phyloP scores from a whole-genome alignment of 2,888 invertebrate genomes.

The Sesia apiformis region DNA sequence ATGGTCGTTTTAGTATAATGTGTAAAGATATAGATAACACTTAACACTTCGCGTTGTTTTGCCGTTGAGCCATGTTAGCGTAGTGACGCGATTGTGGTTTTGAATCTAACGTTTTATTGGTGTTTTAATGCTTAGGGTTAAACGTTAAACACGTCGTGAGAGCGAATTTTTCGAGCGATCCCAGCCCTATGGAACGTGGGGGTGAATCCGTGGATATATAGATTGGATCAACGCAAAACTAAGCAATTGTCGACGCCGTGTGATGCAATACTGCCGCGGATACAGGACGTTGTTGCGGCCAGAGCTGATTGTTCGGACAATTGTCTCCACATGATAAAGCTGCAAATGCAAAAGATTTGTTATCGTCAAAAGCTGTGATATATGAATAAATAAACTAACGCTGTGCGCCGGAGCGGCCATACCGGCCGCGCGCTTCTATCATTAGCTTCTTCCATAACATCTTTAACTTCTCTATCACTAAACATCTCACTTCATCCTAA shows the following conservation, averaged over 20 bases:
- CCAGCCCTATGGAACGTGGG: constrained; percentile 6
- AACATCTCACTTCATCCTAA: constrained; percentile 14
- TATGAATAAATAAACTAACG: constrained; percentile 61
- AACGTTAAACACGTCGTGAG: constrained; percentile 45
- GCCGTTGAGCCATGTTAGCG: constrained; percentile 40
- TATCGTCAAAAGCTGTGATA: constrained; percentile 76
- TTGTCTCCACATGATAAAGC: constrained; percentile 60
- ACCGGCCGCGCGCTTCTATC: constrained; percentile 44
- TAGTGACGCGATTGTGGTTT: constrained; percentile 27
- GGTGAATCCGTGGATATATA: too few relatives aligned
- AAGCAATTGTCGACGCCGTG: too few relatives aligned
- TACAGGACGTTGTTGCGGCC: constrained; percentile 9
- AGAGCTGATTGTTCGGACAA: constrained; percentile 64
- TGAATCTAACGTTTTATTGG: constrained; percentile 46
- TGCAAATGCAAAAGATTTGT: constrained; percentile 74
- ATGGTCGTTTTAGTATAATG: constrained; percentile 53
- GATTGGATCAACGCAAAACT: too few relatives aligned
- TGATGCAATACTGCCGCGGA: constrained; percentile 14
- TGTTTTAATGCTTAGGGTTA: constrained; percentile 66
- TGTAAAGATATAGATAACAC: constrained; percentile 45
- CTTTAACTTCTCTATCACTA: constrained; percentile 11
- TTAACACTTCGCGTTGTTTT: constrained; percentile 32
- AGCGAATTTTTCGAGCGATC: constrained; percentile 68
- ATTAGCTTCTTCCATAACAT: constrained; percentile 37
- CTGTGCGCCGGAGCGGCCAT: constrained; percentile 40